phyloP scores from a whole-genome alignment of 1,140 invertebrate species.

The Grapholita molesta region DNA sequence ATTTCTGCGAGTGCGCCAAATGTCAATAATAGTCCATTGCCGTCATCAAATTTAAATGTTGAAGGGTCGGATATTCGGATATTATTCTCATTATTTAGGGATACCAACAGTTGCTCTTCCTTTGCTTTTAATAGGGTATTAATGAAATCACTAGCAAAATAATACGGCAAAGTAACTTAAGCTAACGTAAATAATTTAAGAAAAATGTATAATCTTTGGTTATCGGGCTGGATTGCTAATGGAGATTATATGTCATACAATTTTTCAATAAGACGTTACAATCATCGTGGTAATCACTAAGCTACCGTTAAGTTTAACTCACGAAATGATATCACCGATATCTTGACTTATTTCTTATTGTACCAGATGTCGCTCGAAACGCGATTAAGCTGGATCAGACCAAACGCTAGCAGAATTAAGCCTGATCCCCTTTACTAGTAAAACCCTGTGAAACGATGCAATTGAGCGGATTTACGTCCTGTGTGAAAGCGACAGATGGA shows the following conservation, averaged over 20 bases:
- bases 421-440: constrained; percentile 25
- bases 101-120: constrained; percentile 13
- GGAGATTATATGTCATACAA: too few species aligned
- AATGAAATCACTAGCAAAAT: too few species aligned
- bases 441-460: constrained; percentile 18
- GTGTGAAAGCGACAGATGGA: constrained; percentile 14
- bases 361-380: constrained; percentile 19
- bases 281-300: too few species aligned
- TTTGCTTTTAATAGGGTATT: too few species aligned
- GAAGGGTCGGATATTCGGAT: constrained; percentile 25
- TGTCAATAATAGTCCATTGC: constrained; percentile 33
- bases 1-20: constrained; percentile 55
- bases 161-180: too few species aligned
- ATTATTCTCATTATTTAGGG: not conserved
- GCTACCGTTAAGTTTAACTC: too few species aligned
- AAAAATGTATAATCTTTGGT: too few species aligned
- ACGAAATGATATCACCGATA: not conserved
- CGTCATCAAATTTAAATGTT: constrained; percentile 34
- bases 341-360: constrained; percentile 31
- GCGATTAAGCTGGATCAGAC: constrained; percentile 34
- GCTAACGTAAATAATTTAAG: too few species aligned
- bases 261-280: too few species aligned
- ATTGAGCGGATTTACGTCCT: constrained; percentile 15
- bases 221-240: too few species aligned
- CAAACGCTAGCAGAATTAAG: constrained; percentile 28